These are phyloP conservation scores for Panonychus citri DNA, from an alignment of 1,140 invertebrate genomes.

Conservation along the genomic window DNA sequence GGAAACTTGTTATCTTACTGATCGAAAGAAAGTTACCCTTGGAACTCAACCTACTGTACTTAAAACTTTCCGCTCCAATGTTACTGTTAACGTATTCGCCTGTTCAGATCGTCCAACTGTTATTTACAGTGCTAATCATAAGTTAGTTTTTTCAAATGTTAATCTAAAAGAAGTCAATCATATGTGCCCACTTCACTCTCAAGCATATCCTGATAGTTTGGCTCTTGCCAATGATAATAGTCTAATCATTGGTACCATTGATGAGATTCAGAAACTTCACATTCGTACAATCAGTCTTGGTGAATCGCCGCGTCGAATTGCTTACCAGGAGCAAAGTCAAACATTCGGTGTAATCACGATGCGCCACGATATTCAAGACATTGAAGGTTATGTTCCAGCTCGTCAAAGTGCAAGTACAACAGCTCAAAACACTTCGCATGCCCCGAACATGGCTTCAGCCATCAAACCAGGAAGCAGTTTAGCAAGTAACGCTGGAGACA, in stretches of 20 bases:
- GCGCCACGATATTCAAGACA: conserved; percentile 49
- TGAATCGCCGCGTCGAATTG: conserved; percentile 75
- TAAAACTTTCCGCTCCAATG: conserved; percentile 65
- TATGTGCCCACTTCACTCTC: conserved; percentile 89
- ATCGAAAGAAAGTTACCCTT: conserved; percentile 75
- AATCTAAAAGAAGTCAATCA: conserved; percentile 94
- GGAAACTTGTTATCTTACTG: conserved; percentile 40
- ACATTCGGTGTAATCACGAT: conserved; percentile 84
- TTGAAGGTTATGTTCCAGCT: conserved; percentile 25
- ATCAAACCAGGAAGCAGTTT: conserved; percentile 1
- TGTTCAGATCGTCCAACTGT: conserved; percentile 95
- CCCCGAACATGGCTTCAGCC: conserved; percentile 6
- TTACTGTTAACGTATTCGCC: conserved; percentile 91
- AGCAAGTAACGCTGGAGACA: conserved; percentile 24
- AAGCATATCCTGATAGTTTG: conserved; percentile 79
- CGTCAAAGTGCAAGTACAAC: conserved; percentile 48
- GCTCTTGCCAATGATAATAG: conserved; percentile 78
- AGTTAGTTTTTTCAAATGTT: conserved; percentile 96
- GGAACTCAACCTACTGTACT: conserved; percentile 91
- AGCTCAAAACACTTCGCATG: conserved; percentile 11
- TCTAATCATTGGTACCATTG: conserved; percentile 89
- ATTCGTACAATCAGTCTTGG: conserved; percentile 79
- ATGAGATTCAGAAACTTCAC: conserved; percentile 94
- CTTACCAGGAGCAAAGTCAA: conserved; percentile 76
- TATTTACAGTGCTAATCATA: conserved; percentile 96